Conservation (phyloP, 2,888 invertebrate species). For the Plagodis dolabraria region DNA sequence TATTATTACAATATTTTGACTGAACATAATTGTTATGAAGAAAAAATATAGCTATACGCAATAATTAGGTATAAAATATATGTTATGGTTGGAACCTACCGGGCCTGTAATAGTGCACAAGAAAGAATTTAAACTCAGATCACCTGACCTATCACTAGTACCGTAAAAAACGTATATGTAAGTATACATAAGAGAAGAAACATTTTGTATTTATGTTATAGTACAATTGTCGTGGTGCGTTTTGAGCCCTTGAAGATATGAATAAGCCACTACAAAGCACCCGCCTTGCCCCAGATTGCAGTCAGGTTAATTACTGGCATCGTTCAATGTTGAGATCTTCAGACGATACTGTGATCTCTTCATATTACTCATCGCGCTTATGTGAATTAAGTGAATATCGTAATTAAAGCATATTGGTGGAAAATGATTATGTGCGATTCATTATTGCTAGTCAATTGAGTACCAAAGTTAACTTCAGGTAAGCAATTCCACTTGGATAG, state of each 20-base stretch:
- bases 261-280: slow-evolving; percentile 34
- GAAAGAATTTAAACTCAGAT: too few relatives aligned
- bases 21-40: slow-evolving; percentile 41
- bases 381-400: slow-evolving; percentile 52
- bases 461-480: background rate
- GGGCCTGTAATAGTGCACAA: background rate
- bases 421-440: slow-evolving; percentile 32
- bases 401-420: slow-evolving; percentile 43
- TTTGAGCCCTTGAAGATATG: background rate
- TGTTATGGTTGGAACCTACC: background rate
- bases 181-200: too few relatives aligned
- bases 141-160: too few relatives aligned
- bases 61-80: slow-evolving; percentile 43
- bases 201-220: too few relatives aligned
- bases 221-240: background rate
- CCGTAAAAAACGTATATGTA: too few relatives aligned
- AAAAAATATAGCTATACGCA: slow-evolving; percentile 47
- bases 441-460: slow-evolving; percentile 41
- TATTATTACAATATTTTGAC: slow-evolving; percentile 39
- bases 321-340: slow-evolving; percentile 65
- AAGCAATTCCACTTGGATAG: background rate
- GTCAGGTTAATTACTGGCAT: slow-evolving; percentile 59
- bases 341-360: slow-evolving; percentile 53
- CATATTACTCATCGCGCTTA: slow-evolving; percentile 47
- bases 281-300: slow-evolving; percentile 56